Conservation (phyloP, 2,797 vertebrate species). For the Coccyzus lansbergi region DNA sequence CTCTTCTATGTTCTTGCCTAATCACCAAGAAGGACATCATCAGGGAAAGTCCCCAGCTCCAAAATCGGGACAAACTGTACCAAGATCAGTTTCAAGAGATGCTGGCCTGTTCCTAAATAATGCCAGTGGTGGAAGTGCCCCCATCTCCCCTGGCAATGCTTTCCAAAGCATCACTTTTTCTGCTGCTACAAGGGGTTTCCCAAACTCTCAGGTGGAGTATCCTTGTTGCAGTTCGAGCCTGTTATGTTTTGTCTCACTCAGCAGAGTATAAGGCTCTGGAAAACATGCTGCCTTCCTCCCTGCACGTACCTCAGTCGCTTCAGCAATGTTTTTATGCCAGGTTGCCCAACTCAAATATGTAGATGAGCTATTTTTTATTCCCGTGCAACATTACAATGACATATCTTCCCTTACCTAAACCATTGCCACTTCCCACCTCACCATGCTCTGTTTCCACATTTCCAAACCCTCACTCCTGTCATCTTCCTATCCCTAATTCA, state of each 20-base stretch:
- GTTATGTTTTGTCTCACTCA: neutral
- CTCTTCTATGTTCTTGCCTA: neutral
- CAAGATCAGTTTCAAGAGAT: neutral
- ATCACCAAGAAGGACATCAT: neutral
- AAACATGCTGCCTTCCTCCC: neutral
- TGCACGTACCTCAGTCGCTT: accelerated
- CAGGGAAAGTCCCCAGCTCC: neutral
- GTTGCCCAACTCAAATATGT: neutral
- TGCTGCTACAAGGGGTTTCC: neutral
- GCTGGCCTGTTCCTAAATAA: neutral
- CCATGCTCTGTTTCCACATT: accelerated
- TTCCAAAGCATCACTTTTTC: neutral
- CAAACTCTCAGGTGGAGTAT: neutral
- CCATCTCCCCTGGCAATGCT: neutral
- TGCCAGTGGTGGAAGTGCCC: accelerated
- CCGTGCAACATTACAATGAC: no score
- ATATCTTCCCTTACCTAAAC: neutral
- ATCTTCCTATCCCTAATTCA: neutral
- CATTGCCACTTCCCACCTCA: accelerated
- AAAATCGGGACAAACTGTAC: neutral
- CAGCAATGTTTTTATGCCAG: neutral
- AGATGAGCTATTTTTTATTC: neutral
- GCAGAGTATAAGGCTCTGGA: neutral
- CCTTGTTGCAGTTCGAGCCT: neutral
- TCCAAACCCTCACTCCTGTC: neutral